Evolutionary conservation across 2,113 vertebrate genomes (phyloP), one percentile per base, ranked within the genome.

Genomic region (Oryzias celebensis): DNA sequence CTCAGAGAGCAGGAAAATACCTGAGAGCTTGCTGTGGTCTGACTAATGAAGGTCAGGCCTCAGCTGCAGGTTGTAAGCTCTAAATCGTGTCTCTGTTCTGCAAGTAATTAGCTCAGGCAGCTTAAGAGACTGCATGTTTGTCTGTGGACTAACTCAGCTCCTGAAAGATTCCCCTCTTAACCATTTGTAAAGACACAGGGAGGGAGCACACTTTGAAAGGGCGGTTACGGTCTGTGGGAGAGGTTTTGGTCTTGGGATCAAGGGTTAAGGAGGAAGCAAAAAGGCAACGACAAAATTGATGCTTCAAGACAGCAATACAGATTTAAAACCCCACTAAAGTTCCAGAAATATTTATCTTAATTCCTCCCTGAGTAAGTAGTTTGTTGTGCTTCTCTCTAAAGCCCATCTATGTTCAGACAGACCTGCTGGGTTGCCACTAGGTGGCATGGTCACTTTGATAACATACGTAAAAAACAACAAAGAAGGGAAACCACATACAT

Each of bases 391-490:
- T 75, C 50, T 36, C 49, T 52, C 18, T 52, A 8, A 48, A 2
- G 16, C 6, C 36, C 24, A 28, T 59, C n/a, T 24, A 16, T 60
- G 65, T 57, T 57, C 22, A 17, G 5, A 64, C 50, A 64, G 56
- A 59, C 20, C 52, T 66, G 52, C 56, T 66, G 24, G 1, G 55
- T 62, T 12, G 61, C 88, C 87, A 89, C 89, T 85, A 89, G 87
- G 78, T 89, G 88, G 84, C 78, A 77, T 87, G 85, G 84, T 87
- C 71, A 87, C 78, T 84, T 73, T 80, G 77, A 70, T 69, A 59
- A 85, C 62, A 64, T 22, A 72, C 28, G 64, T 49, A 26, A 75
- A 10, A 62, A 44, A 14, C 41, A 23, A 47, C 41, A n/a, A 59
- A 47, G 62, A 64, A 58, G 45, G 18, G 52, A 73, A 68, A 24